Evolutionary conservation across 2,113 vertebrate genomes (phyloP).

Genomic region (Carollia perspicillata): DNA sequence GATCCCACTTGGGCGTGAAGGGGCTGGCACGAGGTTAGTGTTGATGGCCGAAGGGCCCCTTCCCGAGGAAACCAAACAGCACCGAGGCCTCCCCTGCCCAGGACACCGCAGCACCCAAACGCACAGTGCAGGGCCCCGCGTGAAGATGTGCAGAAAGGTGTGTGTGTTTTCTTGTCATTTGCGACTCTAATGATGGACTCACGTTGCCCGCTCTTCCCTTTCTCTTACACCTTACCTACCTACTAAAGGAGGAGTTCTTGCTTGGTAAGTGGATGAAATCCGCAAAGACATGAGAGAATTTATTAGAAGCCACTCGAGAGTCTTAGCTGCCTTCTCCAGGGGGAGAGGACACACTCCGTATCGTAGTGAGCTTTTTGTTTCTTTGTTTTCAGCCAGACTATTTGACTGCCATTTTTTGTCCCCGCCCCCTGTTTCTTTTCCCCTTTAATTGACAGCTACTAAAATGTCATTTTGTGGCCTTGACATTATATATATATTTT

Average conservation of each 20-base stretch:
- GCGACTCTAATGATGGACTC: slow-evolving; percentile 99
- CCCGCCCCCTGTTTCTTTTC: slow-evolving; percentile 75
- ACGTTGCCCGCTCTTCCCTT: slow-evolving; percentile 99
- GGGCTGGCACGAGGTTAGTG: neutral
- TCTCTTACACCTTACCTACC: slow-evolving; percentile 99
- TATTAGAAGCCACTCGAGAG: slow-evolving; percentile 93
- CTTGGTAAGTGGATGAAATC: slow-evolving; percentile 99
- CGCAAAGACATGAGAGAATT: slow-evolving; percentile 95
- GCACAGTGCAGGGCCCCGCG: slow-evolving; percentile 68
- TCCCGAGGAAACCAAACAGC: neutral
- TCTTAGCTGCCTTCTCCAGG: slow-evolving; percentile 88
- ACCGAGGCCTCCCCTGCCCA: neutral
- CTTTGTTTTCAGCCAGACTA: slow-evolving; percentile 81
- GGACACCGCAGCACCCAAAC: slow-evolving; percentile 66
- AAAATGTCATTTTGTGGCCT: slow-evolving; percentile 82
- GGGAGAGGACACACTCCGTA: slow-evolving; percentile 80
- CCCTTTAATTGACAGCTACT: slow-evolving; percentile 81
- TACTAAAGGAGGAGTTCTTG: slow-evolving; percentile 99
- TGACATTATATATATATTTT: slow-evolving; percentile 67
- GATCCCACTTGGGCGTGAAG: neutral
- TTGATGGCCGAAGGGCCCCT: neutral
- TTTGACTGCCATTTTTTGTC: slow-evolving; percentile 81
- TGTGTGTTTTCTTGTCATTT: slow-evolving; percentile 98
- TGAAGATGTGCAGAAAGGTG: slow-evolving; percentile 87
- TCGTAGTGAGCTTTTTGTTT: slow-evolving; percentile 81